phyloP scores from a whole-genome alignment of 2,888 invertebrate genomes.

The Carterocephalus palaemon region DNA sequence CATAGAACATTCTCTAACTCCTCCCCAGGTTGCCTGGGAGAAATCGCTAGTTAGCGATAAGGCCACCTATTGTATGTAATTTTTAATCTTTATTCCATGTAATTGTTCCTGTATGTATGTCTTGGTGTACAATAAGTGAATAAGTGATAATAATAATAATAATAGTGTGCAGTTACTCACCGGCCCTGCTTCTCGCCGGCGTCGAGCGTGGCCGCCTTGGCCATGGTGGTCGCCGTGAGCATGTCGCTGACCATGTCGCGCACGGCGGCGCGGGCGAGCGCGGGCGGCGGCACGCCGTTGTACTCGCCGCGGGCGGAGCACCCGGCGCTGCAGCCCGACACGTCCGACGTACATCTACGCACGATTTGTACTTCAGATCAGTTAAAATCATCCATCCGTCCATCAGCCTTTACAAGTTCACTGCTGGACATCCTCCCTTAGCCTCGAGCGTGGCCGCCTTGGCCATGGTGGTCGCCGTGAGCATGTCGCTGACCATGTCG shows the following conservation, averaged over 20 bases:
- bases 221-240: slow-evolving; percentile 83
- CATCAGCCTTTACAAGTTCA: too few relatives aligned
- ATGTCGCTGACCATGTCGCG: slow-evolving; percentile 84
- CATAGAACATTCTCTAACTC: too few relatives aligned
- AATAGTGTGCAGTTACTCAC: slow-evolving; percentile 35
- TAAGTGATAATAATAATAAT: background rate
- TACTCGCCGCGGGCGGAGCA: slow-evolving; percentile 85
- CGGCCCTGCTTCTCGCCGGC: slow-evolving; percentile 55
- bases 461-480: slow-evolving; percentile 83
- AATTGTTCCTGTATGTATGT: too few relatives aligned
- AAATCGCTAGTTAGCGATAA: too few relatives aligned
- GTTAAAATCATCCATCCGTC: too few relatives aligned
- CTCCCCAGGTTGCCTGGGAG: too few relatives aligned
- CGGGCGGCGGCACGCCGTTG: slow-evolving; percentile 87
- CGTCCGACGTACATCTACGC: slow-evolving; percentile 76
- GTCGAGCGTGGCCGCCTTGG: slow-evolving; percentile 63
- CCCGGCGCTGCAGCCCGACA: slow-evolving; percentile 83
- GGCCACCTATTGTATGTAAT: too few relatives aligned
- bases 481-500: slow-evolving; percentile 84
- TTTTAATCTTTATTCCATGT: too few relatives aligned
- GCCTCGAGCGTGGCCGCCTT: slow-evolving; percentile 60
- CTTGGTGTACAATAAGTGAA: background rate
- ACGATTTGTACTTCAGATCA: too few relatives aligned
- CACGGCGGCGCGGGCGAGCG: slow-evolving; percentile 79
- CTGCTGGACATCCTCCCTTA: too few relatives aligned